Evolutionary conservation across 1,140 invertebrate species (phyloP), one percentile per base, ranked within the genome.

Genomic region (Drosophila sulfurigaster): DNA sequence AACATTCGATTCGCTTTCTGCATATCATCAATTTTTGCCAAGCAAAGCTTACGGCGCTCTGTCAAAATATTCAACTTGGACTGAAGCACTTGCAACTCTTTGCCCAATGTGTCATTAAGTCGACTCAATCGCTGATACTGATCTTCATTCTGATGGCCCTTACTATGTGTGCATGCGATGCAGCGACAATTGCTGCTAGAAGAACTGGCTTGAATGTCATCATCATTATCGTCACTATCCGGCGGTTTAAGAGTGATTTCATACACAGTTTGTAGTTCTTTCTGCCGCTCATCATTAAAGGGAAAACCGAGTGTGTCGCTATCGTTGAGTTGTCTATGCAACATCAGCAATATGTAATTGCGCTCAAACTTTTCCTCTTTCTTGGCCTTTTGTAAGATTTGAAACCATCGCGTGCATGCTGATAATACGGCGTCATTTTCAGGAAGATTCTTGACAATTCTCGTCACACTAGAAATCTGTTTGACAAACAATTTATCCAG

Each of bases 291-390:
- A 70, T 86, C 74, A 2, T 82, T 92, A 20, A 92, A 92, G 1
- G 91, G 91, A 25, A 62, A 72, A 0, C 54, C 7, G 48, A 92
- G 46, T 0, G 25, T 45, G 4, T 38, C 58, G 0, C 32, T 3
- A 13, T 79, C 73, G 45, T 91, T 78, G 1, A 92, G 76, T 49
- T 92, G 91, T 10, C 77, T 63, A 48, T 91, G 81, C 56, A 92
- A 28, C 8, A 81, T 48, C 28, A 78, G 25, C 1, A 91, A 65
- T 54, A 92, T 70, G n/a, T 52, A 82, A 65, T 92, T 91, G 1
- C 91, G 63, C 3, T 74, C 64, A 58, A 88, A 78, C 25, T 76
- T 78, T 16, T 92, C 86, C 2, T 73, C 59, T 5, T 58, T 38
- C 5, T 16, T 58, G 0, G 86, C 51, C 0, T 28, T 16, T 5